phyloP scores from a whole-genome alignment of 1,140 invertebrate genomes.

The Drosophila santomea region DNA sequence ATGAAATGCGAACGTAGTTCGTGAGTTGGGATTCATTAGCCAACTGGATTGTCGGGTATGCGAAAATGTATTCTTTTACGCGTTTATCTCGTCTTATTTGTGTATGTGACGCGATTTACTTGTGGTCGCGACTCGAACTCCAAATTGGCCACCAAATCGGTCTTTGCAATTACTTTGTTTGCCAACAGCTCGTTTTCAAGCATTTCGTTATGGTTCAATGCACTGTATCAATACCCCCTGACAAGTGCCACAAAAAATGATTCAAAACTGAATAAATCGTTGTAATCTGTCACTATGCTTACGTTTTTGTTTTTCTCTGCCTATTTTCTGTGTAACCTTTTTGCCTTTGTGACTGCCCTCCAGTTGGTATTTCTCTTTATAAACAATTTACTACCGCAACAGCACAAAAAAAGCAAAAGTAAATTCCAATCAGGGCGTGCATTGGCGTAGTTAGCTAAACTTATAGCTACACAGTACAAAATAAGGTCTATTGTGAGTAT shows the following conservation, averaged over 20 bases:
- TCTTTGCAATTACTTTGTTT: constrained; percentile 40
- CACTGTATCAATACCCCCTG: constrained; percentile 27
- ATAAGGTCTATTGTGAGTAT: background rate
- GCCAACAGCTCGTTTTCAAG: constrained; percentile 28
- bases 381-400: constrained; percentile 52
- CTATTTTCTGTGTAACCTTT: constrained; percentile 28
- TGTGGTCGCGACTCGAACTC: constrained; percentile 14
- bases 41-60: constrained; percentile 38
- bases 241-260: constrained; percentile 10
- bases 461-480: constrained; percentile 24
- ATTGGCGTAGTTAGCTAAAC: constrained; percentile 22
- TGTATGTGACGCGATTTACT: constrained; percentile 14
- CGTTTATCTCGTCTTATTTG: constrained; percentile 21
- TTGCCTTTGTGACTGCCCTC: constrained; percentile 25
- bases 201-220: constrained; percentile 60
- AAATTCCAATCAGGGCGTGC: constrained; percentile 67
- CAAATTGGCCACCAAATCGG: constrained; percentile 30
- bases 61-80: constrained; percentile 24
- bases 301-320: background rate
- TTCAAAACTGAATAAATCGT: background rate
- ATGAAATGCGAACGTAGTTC: background rate
- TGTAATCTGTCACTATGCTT: constrained; percentile 46
- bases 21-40: constrained; percentile 24
- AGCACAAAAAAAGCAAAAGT: constrained; percentile 32
- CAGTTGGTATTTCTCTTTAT: constrained; percentile 36